Evolutionary conservation across 2,797 vertebrate species (phyloP), one percentile per base, ranked within the genome.

Genomic region (Euthynnus affinis): DNA sequence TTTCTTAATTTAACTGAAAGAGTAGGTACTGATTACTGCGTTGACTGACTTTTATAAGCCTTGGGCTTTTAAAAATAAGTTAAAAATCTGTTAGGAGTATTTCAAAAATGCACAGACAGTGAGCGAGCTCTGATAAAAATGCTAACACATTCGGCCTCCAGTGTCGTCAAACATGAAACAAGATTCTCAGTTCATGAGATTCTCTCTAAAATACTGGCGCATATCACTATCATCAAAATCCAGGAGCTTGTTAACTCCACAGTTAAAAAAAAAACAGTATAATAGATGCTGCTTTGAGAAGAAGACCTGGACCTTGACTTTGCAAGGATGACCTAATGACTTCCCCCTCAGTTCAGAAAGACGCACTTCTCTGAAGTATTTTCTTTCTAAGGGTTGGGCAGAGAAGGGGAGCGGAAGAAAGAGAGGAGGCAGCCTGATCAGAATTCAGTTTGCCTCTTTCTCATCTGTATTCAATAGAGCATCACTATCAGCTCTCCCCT

Each of bases 401-500:
- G 32, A 37, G 62, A 53, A 46, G 14, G 22, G 32, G 48, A 78
- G 58, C 2, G n/a, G 66, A 78, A 74, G 64, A 74, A 60, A 66
- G 74, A 75, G 66, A 68, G 76, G 49, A 46, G 68, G 72, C 58
- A 27, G 78, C 32, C 75, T 85, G 83, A 91, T 91, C 85, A 80
- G 86, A 71, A 90, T 90, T 90, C 89, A 79, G 76, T 73, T 40
- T 37, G 76, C 57, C 73, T 75, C 55, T 32, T 72, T 83, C 84
- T 91, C 88, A 91, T 93, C 87, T 87, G 89, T 91, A 93, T 92
- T 93, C 90, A 83, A 65, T 4, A 25, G 71, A 78, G 88, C 65
- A 3, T 65, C 61, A 52, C 81, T 49, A 78, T 83, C 78, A 70
- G 84, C 84, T 85, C 83, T 75, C 62, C 58, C 56, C 74, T 90